phyloP scores from a whole-genome alignment of 1,140 invertebrate genomes.

The Orius insidiosus region DNA sequence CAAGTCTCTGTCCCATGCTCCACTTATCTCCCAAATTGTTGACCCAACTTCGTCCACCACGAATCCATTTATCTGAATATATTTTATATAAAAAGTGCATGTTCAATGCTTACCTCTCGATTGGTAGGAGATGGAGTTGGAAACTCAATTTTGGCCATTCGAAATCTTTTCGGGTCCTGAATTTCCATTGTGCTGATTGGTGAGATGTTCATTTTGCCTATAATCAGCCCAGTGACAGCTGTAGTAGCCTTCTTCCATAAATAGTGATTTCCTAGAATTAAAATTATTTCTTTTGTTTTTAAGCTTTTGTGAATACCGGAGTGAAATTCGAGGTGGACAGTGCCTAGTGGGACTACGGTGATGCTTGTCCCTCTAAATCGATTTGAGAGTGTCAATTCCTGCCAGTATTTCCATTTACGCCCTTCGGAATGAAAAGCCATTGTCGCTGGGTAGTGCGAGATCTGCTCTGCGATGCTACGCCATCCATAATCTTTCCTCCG shows the following conservation, averaged over 20 bases:
- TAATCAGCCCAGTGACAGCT: constrained; percentile 97
- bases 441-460: constrained; percentile 95
- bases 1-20: constrained; percentile 87
- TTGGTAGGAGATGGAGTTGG: neutral
- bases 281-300: constrained; percentile 15
- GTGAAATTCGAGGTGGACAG: constrained; percentile 61
- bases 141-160: constrained; percentile 59
- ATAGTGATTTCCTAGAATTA: constrained; percentile 55
- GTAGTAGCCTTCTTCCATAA: constrained; percentile 97
- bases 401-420: constrained; percentile 79
- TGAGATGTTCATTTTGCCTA: constrained; percentile 97
- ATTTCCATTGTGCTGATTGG: constrained; percentile 98
- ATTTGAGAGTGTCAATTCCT: constrained; percentile 95
- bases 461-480: constrained; percentile 84
- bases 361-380: constrained; percentile 97
- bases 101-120: neutral
- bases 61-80: constrained; percentile 34
- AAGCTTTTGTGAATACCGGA: constrained; percentile 28
- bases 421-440: constrained; percentile 81
- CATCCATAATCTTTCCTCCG: constrained; percentile 87
- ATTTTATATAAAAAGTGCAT: too few relatives aligned
- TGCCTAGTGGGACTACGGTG: constrained; percentile 77
- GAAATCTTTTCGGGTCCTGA: constrained; percentile 64
- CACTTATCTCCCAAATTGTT: constrained; percentile 64
- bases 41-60: constrained; percentile 39